phyloP scores from a whole-genome alignment of 2,113 vertebrate species.

The Ptilorrhoa leucosticta region DNA sequence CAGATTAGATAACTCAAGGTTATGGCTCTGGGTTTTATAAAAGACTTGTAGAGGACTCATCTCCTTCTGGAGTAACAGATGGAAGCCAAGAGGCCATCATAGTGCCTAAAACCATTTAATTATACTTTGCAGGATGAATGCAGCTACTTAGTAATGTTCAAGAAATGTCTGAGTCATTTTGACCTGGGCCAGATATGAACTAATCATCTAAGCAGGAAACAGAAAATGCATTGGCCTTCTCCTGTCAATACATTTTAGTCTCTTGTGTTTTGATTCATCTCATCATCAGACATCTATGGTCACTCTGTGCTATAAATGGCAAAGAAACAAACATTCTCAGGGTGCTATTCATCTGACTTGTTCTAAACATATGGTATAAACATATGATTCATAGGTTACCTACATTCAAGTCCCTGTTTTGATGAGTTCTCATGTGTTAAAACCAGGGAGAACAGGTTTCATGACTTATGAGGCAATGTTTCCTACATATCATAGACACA shows the following conservation, averaged over 20 bases:
- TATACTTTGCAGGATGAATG: background rate
- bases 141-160: background rate
- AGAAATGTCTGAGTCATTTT: background rate
- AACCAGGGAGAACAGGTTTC: background rate
- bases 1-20: background rate
- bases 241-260: background rate
- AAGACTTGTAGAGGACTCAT: background rate
- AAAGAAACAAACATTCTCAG: background rate
- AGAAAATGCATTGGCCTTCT: background rate
- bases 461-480: background rate
- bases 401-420: background rate
- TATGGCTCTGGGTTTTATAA: background rate
- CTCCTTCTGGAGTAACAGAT: background rate
- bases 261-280: background rate
- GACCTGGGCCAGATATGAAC: background rate
- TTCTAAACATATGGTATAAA: background rate
- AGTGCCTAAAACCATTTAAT: background rate
- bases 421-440: background rate
- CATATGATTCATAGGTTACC: background rate
- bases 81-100: background rate
- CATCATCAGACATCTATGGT: background rate
- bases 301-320: background rate
- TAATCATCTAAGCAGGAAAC: background rate
- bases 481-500: background rate
- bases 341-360: background rate